phyloP scores from a whole-genome alignment of 1,140 invertebrate species.

The Idris sp. region DNA sequence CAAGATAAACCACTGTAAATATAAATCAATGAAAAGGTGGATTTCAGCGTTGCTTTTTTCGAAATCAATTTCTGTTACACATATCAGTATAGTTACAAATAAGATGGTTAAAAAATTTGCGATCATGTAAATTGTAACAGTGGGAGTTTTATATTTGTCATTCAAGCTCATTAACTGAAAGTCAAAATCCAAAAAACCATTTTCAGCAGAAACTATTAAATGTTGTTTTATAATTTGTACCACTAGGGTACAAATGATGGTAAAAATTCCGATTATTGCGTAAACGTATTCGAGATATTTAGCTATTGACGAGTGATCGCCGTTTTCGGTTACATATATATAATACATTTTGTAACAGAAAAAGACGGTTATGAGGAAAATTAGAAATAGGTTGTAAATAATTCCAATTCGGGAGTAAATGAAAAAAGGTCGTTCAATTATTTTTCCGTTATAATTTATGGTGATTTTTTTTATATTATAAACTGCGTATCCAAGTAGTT shows the following conservation, averaged over 20 bases:
- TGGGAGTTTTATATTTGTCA: neutral
- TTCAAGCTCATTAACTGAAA: neutral
- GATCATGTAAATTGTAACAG: neutral
- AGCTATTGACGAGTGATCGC: neutral
- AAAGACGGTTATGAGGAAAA: neutral
- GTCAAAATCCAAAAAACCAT: constrained; percentile 17
- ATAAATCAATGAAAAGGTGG: constrained; percentile 18
- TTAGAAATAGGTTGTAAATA: constrained; percentile 2
- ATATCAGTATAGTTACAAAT: neutral
- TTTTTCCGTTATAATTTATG: neutral
- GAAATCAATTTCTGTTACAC: constrained; percentile 8
- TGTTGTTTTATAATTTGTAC: neutral
- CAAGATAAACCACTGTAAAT: constrained; percentile 24
- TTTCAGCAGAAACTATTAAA: neutral
- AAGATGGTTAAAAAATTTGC: neutral
- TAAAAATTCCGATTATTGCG: neutral
- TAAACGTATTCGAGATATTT: constrained; percentile 2
- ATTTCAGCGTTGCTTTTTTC: neutral
- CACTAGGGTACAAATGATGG: constrained; percentile 3
- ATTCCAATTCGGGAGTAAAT: constrained; percentile 4
- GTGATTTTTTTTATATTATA: neutral
- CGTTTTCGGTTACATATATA: neutral
- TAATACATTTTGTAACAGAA: constrained; percentile 1
- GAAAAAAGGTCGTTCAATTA: neutral
- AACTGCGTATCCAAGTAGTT: constrained; percentile 12